Percentiles rank a stretch among this genome's conserved stretches.
Evolutionary conservation across 2,797 vertebrate genomes (phyloP).

Genomic region (Danionella dracula): DNA sequence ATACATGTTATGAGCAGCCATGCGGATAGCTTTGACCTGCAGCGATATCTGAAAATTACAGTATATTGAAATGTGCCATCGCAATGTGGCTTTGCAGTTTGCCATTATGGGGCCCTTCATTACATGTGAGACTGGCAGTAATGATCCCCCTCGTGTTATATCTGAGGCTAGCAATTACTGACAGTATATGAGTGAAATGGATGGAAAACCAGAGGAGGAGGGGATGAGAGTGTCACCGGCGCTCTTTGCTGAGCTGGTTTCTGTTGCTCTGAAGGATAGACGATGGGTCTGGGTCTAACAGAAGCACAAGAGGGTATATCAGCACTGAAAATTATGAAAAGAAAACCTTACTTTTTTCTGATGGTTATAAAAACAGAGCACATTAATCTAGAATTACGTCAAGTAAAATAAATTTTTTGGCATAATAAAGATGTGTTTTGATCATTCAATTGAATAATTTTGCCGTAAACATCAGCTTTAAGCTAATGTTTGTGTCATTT

Average conservation of each 20-base stretch:
- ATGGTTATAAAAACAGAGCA: no score
- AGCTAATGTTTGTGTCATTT: no score
- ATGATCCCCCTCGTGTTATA: conserved; percentile 28
- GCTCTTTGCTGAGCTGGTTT: conserved; percentile 55
- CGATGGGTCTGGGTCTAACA: conserved; percentile 9
- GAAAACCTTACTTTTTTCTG: no score
- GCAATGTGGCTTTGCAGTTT: conserved; percentile 37
- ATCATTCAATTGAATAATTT: no score
- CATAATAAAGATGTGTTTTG: no score
- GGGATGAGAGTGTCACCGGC: conserved; percentile 33
- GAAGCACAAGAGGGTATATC: no score
- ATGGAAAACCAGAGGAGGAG: neutral
- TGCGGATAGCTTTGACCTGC: conserved; percentile 19
- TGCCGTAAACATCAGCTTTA: no score
- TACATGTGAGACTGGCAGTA: conserved; percentile 18
- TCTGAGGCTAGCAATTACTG: conserved; percentile 56
- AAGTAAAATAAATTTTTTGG: no score
- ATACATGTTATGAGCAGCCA: conserved; percentile 2
- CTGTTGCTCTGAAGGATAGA: conserved; percentile 38
- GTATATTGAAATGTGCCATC: conserved; percentile 16
- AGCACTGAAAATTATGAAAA: no score
- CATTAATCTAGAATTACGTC: no score
- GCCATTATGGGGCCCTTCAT: conserved; percentile 29
- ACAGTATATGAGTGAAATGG: neutral
- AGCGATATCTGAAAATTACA: conserved; percentile 31